Evolutionary conservation across 2,113 vertebrate species (phyloP).

Genomic region (Calidris pygmaea): DNA sequence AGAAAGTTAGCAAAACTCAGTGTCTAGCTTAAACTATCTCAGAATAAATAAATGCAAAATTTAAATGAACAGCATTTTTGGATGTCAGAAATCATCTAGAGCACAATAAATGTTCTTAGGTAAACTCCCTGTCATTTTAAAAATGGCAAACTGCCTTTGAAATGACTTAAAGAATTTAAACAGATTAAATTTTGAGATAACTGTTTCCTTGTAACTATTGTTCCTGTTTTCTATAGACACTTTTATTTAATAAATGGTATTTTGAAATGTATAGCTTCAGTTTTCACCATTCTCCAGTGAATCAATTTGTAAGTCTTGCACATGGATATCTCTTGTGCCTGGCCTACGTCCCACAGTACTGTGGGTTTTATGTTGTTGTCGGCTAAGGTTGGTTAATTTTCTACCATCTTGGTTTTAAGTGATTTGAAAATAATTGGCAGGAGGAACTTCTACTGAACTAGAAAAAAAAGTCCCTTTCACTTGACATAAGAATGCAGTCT

Average conservation of each 20-base stretch:
- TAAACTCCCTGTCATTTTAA: background rate
- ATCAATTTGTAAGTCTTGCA: background rate
- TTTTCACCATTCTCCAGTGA: background rate
- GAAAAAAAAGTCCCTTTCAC: background rate
- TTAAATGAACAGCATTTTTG: background rate
- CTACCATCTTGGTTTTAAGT: background rate
- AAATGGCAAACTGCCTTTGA: background rate
- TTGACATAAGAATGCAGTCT: background rate
- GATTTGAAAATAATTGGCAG: background rate
- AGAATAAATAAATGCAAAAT: background rate
- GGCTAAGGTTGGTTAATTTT: background rate
- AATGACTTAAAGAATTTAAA: background rate
- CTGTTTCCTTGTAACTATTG: background rate
- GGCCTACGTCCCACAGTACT: background rate
- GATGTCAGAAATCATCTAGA: background rate
- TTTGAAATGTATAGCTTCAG: background rate
- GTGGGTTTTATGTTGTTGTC: background rate
- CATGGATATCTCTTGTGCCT: background rate
- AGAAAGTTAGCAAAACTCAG: background rate
- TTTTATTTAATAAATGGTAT: background rate
- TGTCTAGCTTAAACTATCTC: background rate
- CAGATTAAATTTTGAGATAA: background rate
- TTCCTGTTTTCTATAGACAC: background rate
- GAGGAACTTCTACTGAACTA: background rate
- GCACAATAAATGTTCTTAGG: background rate